Conservation (phyloP, 2,797 vertebrate species). For the Karalla daura region DNA sequence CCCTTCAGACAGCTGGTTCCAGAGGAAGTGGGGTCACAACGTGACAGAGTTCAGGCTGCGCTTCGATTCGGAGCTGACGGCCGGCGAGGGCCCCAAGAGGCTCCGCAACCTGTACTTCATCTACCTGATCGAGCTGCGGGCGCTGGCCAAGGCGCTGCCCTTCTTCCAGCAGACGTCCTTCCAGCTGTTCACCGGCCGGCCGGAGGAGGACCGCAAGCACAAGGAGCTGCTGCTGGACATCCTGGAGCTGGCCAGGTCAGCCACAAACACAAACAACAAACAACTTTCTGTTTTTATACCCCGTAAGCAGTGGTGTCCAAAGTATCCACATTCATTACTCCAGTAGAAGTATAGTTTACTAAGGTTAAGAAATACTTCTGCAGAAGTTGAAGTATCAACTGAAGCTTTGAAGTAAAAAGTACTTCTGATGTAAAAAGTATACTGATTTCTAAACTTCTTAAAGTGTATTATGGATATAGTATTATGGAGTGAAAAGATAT, state of each 20-base stretch:
- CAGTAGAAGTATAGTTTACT: no score
- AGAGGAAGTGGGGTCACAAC: constrained; percentile 93
- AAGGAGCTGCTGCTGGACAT: constrained; percentile 88
- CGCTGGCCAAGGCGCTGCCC: constrained; percentile 91
- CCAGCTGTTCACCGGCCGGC: constrained; percentile 89
- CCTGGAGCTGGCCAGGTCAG: constrained; percentile 89
- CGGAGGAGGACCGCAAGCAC: constrained; percentile 78
- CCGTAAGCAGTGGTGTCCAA: no score
- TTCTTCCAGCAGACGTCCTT: constrained; percentile 88
- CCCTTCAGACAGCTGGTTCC: constrained; percentile 88
- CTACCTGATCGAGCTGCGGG: constrained; percentile 93
- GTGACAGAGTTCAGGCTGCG: constrained; percentile 90
- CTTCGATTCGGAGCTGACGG: constrained; percentile 90
- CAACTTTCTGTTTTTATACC: no score
- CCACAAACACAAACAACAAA: no score
- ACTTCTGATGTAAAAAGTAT: no score
- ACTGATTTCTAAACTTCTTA: no score
- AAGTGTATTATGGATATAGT: no score
- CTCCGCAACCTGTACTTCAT: constrained; percentile 95
- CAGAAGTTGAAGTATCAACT: no score
- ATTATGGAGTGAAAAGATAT: no score
- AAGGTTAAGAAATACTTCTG: no score
- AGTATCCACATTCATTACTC: no score
- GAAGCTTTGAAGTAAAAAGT: no score
- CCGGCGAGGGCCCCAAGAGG: constrained; percentile 91